Evolutionary conservation across 1,140 invertebrate species (phyloP).

Genomic region (Aporrectodea caliginosa): DNA sequence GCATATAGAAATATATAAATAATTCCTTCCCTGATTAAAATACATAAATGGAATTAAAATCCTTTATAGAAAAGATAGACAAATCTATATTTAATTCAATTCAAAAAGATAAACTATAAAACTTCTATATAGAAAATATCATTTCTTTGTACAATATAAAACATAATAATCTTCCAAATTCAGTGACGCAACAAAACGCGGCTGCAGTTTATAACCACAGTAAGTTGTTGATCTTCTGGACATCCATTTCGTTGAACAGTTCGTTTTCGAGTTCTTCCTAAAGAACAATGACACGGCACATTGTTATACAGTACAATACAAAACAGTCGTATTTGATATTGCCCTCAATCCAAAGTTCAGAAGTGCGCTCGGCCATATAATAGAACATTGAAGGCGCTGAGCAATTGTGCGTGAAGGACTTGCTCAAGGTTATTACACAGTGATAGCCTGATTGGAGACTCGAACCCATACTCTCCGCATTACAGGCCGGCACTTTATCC

Average conservation of each 20-base stretch:
- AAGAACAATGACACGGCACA: too few species aligned
- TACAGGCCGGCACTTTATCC: too few species aligned
- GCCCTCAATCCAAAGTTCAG: too few species aligned
- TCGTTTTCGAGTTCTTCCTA: not conserved
- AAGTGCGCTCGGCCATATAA: too few species aligned
- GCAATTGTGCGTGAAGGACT: too few species aligned
- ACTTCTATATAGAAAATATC: not conserved
- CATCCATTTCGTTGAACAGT: not conserved
- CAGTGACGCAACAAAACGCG: not conserved
- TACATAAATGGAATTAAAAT: slow-evolving; percentile 1
- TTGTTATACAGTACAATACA: too few species aligned
- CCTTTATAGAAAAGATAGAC: not conserved
- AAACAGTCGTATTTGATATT: too few species aligned
- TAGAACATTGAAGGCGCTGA: too few species aligned
- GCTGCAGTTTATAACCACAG: not conserved
- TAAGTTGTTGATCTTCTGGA: not conserved
- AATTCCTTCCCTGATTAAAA: not conserved
- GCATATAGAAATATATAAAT: not conserved
- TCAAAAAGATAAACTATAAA: not conserved
- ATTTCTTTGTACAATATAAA: not conserved
- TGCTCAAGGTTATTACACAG: too few species aligned
- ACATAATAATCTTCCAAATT: not conserved
- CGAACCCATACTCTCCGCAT: too few species aligned
- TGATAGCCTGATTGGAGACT: too few species aligned
- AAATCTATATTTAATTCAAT: not conserved